A percentile compares a stretch with the other conserved stretches of the same genome.
Conservation (phyloP, 2,888 invertebrate genomes). For the Trissoscelio sp. region DNA sequence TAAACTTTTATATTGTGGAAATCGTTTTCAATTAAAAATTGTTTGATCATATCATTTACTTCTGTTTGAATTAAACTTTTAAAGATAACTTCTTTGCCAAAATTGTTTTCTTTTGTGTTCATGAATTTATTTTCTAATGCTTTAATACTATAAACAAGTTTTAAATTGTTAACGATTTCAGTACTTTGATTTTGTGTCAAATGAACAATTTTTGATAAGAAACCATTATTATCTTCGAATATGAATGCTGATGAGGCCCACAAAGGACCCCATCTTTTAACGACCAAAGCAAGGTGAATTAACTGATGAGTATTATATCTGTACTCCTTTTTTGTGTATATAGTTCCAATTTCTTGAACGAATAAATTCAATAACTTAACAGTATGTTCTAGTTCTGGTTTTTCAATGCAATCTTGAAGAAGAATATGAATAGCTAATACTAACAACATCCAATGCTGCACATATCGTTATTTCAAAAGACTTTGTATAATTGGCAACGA, state of each 20-base stretch:
- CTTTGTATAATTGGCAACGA: slow-evolving; percentile 62
- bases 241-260: no score
- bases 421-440: slow-evolving; percentile 64
- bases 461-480: slow-evolving; percentile 56
- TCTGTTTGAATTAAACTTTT: no score
- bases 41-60: no score
- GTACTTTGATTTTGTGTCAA: no score
- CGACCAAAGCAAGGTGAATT: slow-evolving; percentile 64
- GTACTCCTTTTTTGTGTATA: slow-evolving; percentile 63
- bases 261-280: slow-evolving; percentile 72
- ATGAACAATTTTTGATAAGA: slow-evolving; percentile 67
- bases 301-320: slow-evolving; percentile 72
- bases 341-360: slow-evolving; percentile 57
- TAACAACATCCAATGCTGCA: slow-evolving; percentile 70
- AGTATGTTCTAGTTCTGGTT: slow-evolving; percentile 55
- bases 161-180: no score
- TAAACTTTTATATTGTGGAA: no score
- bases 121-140: no score
- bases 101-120: no score
- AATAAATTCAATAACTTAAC: slow-evolving; percentile 66
- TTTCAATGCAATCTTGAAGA: slow-evolving; percentile 55
- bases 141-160: no score
- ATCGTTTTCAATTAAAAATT: no score
- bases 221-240: slow-evolving; percentile 72
- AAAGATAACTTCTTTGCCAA: no score